Conservation (phyloP, 2,113 vertebrate species). For the Fulica atra region DNA sequence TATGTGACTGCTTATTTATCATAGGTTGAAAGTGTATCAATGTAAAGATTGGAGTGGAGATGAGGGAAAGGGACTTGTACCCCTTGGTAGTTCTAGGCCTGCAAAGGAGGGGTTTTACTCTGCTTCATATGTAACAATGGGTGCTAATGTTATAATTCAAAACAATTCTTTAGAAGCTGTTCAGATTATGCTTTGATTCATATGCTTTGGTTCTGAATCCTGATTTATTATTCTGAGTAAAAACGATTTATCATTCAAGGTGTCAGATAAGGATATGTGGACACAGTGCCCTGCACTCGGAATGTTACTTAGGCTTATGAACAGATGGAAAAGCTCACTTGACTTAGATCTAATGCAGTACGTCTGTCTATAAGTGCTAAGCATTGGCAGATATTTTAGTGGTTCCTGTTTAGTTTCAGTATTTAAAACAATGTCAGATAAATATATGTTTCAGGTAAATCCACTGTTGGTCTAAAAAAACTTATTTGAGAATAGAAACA, state of each 20-base stretch:
- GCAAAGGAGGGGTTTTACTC: not conserved
- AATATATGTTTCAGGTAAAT: not conserved
- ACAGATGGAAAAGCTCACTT: not conserved
- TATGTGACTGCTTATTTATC: not conserved
- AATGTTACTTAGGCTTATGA: not conserved
- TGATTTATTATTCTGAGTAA: not conserved
- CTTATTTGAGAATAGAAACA: not conserved
- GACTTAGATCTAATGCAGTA: not conserved
- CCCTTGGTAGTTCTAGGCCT: not conserved
- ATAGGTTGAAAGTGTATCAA: not conserved
- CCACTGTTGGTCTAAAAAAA: not conserved
- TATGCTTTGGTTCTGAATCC: not conserved
- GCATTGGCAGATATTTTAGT: not conserved
- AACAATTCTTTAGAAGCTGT: not conserved
- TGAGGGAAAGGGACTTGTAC: not conserved
- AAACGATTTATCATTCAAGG: not conserved
- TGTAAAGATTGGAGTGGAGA: not conserved
- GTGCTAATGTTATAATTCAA: not conserved
- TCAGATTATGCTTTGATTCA: not conserved
- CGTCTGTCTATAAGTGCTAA: not conserved
- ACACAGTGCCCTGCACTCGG: not conserved
- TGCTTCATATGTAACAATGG: not conserved
- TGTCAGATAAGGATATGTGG: not conserved
- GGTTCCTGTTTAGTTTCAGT: not conserved
- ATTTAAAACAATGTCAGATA: not conserved